Evolutionary conservation across 2,888 invertebrate genomes (phyloP).

Genomic region (Chloroclystis v-ata): DNA sequence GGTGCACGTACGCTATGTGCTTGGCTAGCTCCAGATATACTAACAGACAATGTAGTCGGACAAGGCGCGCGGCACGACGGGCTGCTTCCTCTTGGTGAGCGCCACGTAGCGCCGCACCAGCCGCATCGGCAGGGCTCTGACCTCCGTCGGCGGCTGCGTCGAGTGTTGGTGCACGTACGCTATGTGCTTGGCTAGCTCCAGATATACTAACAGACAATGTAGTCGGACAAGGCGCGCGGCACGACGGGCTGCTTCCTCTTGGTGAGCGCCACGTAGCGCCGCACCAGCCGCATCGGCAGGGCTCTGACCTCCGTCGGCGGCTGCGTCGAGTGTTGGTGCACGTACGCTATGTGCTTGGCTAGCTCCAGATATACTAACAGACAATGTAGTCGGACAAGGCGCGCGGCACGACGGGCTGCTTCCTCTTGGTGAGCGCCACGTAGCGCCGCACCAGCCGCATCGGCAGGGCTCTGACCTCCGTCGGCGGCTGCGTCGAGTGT

Average conservation of each 20-base stretch:
- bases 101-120: slow-evolving; percentile 95
- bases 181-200: slow-evolving; percentile 96
- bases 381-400: slow-evolving; percentile 45
- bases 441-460: slow-evolving; percentile 97
- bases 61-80: slow-evolving; percentile 82
- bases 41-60: slow-evolving; percentile 48
- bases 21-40: no score
- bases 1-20: no score
- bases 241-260: slow-evolving; percentile 92
- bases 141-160: slow-evolving; percentile 88
- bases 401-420: slow-evolving; percentile 89
- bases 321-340: slow-evolving; percentile 94
- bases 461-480: slow-evolving; percentile 85
- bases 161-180: slow-evolving; percentile 97
- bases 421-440: slow-evolving; percentile 92
- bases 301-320: slow-evolving; percentile 88
- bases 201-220: slow-evolving; percentile 58
- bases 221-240: slow-evolving; percentile 69
- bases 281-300: slow-evolving; percentile 94
- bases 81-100: slow-evolving; percentile 92
- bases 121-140: slow-evolving; percentile 91
- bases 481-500: slow-evolving; percentile 91
- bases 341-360: slow-evolving; percentile 98
- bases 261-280: slow-evolving; percentile 94
- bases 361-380: slow-evolving; percentile 80